Evolutionary conservation across 2,888 invertebrate genomes (phyloP).

Genomic region (Drosophila paracracens): DNA sequence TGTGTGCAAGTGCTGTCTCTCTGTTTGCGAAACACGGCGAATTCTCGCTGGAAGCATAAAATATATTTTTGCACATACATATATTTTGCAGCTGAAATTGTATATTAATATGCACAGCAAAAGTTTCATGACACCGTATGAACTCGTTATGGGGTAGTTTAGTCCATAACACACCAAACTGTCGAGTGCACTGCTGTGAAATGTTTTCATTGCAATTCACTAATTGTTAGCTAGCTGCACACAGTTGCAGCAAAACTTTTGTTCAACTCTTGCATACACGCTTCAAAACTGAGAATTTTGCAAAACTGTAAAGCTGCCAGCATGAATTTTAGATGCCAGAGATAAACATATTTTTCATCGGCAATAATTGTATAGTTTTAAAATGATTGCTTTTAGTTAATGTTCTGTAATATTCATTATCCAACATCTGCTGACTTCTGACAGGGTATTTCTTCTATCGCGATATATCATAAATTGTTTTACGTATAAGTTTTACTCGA

Average conservation of each 20-base stretch:
- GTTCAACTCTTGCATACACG: constrained; percentile 7
- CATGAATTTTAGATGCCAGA: constrained; percentile 1
- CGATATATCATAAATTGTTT: constrained; percentile 12
- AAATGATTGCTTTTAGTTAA: neutral
- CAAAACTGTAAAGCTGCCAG: constrained; percentile 34
- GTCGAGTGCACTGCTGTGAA: constrained; percentile 34
- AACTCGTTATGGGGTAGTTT: constrained; percentile 5
- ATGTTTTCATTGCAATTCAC: constrained; percentile 50
- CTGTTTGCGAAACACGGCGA: constrained; percentile 40
- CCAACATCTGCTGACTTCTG: neutral
- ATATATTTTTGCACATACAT: constrained; percentile 48
- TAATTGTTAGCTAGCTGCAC: constrained; percentile 61
- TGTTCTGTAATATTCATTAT: neutral
- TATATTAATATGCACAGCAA: constrained; percentile 66
- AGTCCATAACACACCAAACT: constrained; percentile 7
- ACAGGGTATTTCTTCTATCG: constrained; percentile 7
- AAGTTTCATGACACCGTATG: constrained; percentile 51
- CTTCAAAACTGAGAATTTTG: constrained; percentile 14
- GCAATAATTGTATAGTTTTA: neutral
- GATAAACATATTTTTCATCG: neutral
- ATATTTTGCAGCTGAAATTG: constrained; percentile 53
- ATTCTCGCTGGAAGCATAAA: constrained; percentile 73
- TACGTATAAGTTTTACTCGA: constrained; percentile 12
- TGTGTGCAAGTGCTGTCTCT: constrained; percentile 15
- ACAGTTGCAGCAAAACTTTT: constrained; percentile 20